Percentiles rank a stretch among this genome's conserved stretches.
Conservation (phyloP, 1,140 invertebrate species). For the Babylonia areolata region DNA sequence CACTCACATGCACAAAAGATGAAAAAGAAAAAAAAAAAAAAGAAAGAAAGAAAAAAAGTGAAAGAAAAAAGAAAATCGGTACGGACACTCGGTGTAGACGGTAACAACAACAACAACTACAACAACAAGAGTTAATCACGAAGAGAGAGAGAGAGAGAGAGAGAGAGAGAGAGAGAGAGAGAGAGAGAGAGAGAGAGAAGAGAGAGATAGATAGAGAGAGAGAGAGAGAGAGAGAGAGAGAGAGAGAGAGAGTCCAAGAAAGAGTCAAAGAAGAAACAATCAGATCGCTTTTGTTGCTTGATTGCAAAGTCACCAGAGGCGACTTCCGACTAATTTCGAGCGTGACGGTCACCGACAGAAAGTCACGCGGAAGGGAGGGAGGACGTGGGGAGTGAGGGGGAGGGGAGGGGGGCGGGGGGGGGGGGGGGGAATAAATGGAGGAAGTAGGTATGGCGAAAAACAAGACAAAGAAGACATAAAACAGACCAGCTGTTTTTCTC, state of each 20-base stretch:
- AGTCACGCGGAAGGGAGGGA: not conserved
- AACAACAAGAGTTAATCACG: no score
- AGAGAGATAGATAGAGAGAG: not conserved
- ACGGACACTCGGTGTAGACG: no score
- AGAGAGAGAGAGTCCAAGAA: not conserved
- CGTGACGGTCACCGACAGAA: not conserved
- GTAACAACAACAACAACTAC: not conserved
- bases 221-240: slow-evolving; percentile 2
- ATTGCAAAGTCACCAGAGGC: no score
- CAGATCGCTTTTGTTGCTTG: no score
- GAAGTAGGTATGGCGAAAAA: not conserved
- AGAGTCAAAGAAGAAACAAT: not conserved
- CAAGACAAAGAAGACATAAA: no score
- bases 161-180: not conserved
- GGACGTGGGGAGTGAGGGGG: not conserved
- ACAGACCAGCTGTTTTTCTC: no score
- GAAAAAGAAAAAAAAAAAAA: no score
- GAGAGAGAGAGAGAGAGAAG: not conserved
- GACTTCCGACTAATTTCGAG: no score
- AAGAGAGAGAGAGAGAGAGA: not conserved
- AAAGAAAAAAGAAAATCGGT: no score
- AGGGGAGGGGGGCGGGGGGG: no score
- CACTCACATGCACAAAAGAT: no score
- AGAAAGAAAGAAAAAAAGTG: no score
- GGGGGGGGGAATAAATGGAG: not conserved